A percentile compares a stretch with the other conserved stretches of the same genome.
Evolutionary conservation across 1,140 invertebrate species (phyloP).

Genomic region (Colletes latitarsis): DNA sequence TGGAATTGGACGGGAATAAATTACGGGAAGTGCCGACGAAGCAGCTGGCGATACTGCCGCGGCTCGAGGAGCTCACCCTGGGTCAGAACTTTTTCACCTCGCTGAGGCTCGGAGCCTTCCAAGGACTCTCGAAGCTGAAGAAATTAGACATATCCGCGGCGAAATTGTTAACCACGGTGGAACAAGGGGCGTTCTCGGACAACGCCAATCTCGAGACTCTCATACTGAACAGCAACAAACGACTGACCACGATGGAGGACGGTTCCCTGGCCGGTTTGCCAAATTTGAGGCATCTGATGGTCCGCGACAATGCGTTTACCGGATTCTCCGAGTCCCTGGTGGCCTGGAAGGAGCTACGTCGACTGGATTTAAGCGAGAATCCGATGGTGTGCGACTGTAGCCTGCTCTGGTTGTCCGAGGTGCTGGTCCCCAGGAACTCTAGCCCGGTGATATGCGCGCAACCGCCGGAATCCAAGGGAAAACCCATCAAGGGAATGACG

Average conservation of each 20-base stretch:
- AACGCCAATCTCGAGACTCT: constrained; percentile 91
- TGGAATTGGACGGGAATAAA: constrained; percentile 91
- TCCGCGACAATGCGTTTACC: constrained; percentile 90
- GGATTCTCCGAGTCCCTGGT: constrained; percentile 88
- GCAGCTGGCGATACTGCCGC: constrained; percentile 86
- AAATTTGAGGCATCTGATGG: constrained; percentile 87
- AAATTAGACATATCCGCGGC: constrained; percentile 89
- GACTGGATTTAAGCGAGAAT: constrained; percentile 90
- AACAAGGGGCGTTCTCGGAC: constrained; percentile 88
- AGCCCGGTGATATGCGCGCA: constrained; percentile 88
- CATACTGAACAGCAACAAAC: constrained; percentile 89
- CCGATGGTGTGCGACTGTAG: constrained; percentile 91
- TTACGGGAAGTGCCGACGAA: constrained; percentile 88
- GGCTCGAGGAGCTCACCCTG: constrained; percentile 89
- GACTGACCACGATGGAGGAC: constrained; percentile 86
- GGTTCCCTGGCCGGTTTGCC: constrained; percentile 89
- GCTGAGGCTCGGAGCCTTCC: constrained; percentile 87
- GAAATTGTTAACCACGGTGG: constrained; percentile 85
- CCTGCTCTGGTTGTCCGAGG: constrained; percentile 89
- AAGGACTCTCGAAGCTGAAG: constrained; percentile 88
- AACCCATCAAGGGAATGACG: constrained; percentile 85
- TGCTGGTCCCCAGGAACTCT: constrained; percentile 87
- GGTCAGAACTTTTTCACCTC: constrained; percentile 90
- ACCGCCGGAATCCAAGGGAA: constrained; percentile 86
- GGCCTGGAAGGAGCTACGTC: constrained; percentile 89